These are phyloP conservation scores for Ginglymostoma cirratum DNA, from an alignment of 2,113 vertebrate species.

Conservation along the genomic window DNA sequence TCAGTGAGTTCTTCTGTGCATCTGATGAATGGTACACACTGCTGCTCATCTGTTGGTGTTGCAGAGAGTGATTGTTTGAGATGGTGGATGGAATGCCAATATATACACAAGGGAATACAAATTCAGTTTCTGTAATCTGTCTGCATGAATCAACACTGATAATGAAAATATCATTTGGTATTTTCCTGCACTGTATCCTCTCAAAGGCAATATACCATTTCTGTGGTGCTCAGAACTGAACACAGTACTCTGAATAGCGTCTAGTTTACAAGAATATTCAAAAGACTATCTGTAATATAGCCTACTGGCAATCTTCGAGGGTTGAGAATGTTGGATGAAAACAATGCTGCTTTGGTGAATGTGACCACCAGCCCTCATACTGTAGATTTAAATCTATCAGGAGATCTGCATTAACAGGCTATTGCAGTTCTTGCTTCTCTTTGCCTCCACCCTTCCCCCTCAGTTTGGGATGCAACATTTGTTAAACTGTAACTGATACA, in stretches of 20 bases:
- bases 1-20: background rate
- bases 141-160: background rate
- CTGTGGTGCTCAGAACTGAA: background rate
- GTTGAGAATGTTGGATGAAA: background rate
- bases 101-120: background rate
- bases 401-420: background rate
- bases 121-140: background rate
- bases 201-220: background rate
- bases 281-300: background rate
- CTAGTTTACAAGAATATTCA: background rate
- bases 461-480: background rate
- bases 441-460: background rate
- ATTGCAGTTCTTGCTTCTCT: background rate
- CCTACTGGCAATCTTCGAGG: background rate
- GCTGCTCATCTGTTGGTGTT: background rate
- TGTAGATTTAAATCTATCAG: background rate
- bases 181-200: too few relatives aligned
- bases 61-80: background rate
- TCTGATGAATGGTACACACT: background rate
- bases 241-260: background rate
- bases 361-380: background rate
- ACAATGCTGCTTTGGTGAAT: background rate
- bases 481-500: conserved; percentile 12
- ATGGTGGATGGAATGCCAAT: background rate
- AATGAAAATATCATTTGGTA: background rate